Conservation (phyloP, 2,888 invertebrate genomes). For the Eubasilissa splendida region DNA sequence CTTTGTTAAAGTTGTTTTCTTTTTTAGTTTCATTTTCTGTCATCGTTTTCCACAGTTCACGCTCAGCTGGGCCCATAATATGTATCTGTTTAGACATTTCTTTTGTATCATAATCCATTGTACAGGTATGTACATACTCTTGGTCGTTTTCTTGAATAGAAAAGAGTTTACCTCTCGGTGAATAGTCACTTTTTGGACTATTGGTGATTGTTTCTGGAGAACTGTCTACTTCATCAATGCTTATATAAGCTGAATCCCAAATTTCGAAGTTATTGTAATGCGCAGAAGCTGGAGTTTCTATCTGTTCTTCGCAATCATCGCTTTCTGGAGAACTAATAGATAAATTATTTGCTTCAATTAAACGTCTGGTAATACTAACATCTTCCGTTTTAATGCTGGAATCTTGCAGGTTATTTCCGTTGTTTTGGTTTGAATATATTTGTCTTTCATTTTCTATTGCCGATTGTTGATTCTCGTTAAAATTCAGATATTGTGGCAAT, state of each 20-base stretch:
- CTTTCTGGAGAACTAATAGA: constrained; percentile 22
- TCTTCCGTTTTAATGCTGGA: constrained; percentile 35
- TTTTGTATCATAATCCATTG: constrained; percentile 48
- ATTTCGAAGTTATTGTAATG: constrained; percentile 62
- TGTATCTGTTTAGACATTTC: constrained; percentile 57
- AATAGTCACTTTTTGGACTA: constrained; percentile 49
- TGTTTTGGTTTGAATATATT: neutral
- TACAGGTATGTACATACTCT: constrained; percentile 61
- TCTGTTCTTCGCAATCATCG: constrained; percentile 30
- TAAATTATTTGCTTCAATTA: neutral
- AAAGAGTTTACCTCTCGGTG: constrained; percentile 51
- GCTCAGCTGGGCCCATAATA: constrained; percentile 70
- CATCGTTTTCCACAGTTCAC: constrained; percentile 68
- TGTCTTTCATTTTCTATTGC: constrained; percentile 3
- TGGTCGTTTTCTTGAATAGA: constrained; percentile 61
- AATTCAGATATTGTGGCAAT: constrained; percentile 64
- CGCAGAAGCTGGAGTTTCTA: neutral
- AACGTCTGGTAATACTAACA: constrained; percentile 13
- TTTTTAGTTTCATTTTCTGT: constrained; percentile 62
- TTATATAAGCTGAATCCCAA: constrained; percentile 73
- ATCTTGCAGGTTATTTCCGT: constrained; percentile 52
- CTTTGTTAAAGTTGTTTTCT: constrained; percentile 63
- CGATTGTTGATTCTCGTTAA: constrained; percentile 58
- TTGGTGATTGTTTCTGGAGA: constrained; percentile 69
- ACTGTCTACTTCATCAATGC: constrained; percentile 70